Evolutionary conservation across 2,113 vertebrate genomes (phyloP).

Genomic region (Scomber japonicus): DNA sequence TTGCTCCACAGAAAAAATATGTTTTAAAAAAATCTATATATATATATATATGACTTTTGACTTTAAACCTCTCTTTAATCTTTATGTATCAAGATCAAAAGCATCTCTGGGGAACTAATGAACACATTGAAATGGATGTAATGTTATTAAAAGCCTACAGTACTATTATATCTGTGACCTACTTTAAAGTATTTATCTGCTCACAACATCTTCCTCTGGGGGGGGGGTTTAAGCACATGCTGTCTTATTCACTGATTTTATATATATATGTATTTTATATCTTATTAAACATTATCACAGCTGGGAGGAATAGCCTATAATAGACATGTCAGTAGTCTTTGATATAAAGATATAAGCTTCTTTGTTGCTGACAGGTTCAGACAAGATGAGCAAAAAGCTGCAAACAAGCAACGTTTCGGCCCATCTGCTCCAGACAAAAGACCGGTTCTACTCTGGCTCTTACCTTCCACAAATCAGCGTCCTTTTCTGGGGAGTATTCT

Average conservation of each 20-base stretch:
- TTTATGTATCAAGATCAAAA: not conserved
- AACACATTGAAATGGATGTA: not conserved
- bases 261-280: not conserved
- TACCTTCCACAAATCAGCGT: conserved; percentile 67
- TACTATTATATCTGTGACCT: not conserved
- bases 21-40: no score
- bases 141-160: not conserved
- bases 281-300: not conserved
- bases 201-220: conserved; percentile 32
- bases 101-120: not conserved
- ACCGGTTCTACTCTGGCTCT: conserved; percentile 9
- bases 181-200: conserved; percentile 44
- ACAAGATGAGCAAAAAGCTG: conserved; percentile 44
- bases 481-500: conserved; percentile 5
- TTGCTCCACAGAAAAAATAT: no score
- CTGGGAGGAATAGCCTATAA: not conserved
- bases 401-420: conserved; percentile 40
- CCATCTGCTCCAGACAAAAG: conserved; percentile 66
- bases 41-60: not conserved
- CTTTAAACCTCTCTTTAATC: conserved; percentile 1
- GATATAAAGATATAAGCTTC: conserved; percentile 2
- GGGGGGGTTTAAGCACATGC: conserved; percentile 37
- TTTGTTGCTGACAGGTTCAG: conserved; percentile 78
- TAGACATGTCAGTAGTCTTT: not conserved
- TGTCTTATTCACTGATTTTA: not conserved